Percentiles rank a stretch among this genome's conserved stretches.
phyloP scores from a whole-genome alignment of 2,113 vertebrate genomes.

The Toxotes chatareus region DNA sequence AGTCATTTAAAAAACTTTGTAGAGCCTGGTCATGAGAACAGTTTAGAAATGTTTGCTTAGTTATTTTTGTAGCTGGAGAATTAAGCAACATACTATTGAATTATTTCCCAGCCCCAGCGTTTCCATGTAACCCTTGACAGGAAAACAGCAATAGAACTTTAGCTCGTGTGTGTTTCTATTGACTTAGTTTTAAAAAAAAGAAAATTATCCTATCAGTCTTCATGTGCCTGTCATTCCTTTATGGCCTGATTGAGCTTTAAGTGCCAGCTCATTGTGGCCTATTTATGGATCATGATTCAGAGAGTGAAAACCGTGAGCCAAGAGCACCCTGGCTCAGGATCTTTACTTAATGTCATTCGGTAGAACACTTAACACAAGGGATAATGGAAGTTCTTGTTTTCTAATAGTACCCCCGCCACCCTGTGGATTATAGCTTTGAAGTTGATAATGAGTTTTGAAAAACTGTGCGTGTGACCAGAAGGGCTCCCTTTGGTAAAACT shows the following conservation, averaged over 20 bases:
- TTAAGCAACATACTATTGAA: too few species aligned
- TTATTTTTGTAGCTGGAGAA: neutral
- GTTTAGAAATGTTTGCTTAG: neutral
- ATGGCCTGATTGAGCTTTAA: neutral
- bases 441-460: neutral
- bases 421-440: neutral
- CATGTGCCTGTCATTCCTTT: neutral
- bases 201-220: neutral
- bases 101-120: neutral
- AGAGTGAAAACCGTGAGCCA: conserved; percentile 1
- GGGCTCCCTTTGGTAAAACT: neutral
- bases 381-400: conserved; percentile 25
- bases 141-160: neutral
- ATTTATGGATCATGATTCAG: conserved; percentile 42
- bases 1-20: too few species aligned
- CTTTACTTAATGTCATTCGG: conserved; percentile 16
- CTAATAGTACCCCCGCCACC: conserved; percentile 30
- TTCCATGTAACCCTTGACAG: neutral
- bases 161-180: neutral
- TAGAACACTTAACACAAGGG: conserved; percentile 28
- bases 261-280: conserved; percentile 18
- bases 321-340: conserved; percentile 24
- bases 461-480: neutral
- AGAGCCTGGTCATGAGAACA: neutral
- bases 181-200: neutral